phyloP scores from a whole-genome alignment of 2,888 invertebrate species.

The Rhamnusium bicolor region DNA sequence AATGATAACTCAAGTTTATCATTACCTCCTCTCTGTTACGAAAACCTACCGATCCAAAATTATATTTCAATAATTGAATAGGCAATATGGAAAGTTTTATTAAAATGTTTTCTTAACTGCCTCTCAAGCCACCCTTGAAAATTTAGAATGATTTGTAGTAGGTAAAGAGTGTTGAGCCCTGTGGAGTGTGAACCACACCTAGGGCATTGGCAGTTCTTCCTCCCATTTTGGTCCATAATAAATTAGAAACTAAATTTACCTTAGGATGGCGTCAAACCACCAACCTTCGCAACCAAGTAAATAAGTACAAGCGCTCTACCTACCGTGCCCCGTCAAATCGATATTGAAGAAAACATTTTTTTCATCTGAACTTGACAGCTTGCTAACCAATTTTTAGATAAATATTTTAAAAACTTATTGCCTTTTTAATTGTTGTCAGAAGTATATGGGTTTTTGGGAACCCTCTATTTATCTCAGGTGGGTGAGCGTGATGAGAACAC shows the following conservation, averaged over 20 bases:
- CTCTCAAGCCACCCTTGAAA: neutral
- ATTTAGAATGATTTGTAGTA: neutral
- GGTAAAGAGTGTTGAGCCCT: neutral
- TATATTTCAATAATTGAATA: neutral
- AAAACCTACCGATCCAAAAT: neutral
- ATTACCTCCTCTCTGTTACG: neutral
- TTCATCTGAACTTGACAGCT: neutral
- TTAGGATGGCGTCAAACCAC: neutral
- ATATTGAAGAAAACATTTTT: neutral
- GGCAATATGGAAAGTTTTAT: neutral
- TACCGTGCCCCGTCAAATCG: neutral
- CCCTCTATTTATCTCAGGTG: neutral
- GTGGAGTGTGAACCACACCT: neutral
- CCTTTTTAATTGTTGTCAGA: neutral
- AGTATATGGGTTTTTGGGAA: neutral
- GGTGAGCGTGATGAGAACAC: neutral
- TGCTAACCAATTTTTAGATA: neutral
- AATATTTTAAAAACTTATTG: neutral
- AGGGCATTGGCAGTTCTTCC: neutral
- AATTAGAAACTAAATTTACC: neutral
- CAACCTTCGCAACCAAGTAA: neutral
- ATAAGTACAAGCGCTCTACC: neutral
- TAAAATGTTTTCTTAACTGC: neutral
- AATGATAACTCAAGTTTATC: neutral
- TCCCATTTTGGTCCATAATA: neutral